These are phyloP conservation scores for Danaus plexippus DNA, from an alignment of 1,140 invertebrate species.

Conservation along the genomic window DNA sequence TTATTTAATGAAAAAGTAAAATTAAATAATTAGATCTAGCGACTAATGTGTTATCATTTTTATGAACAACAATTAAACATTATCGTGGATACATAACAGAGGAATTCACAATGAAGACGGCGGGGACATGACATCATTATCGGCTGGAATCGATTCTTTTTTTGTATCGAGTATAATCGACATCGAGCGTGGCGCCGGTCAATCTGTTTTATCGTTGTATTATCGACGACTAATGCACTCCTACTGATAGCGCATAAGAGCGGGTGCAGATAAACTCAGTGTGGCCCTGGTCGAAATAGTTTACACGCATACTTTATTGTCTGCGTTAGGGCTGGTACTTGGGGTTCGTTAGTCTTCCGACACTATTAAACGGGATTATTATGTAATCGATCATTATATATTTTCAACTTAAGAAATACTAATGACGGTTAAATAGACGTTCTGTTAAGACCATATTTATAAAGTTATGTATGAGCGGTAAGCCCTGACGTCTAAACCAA, in stretches of 20 bases:
- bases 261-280: slow-evolving; percentile 65
- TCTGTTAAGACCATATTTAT: background rate
- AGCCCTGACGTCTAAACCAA: no score
- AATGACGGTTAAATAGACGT: no score
- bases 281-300: slow-evolving; percentile 70
- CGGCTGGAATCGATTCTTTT: slow-evolving; percentile 60
- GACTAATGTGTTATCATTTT: no score
- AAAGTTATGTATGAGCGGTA: background rate
- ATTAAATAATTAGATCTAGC: no score
- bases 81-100: slow-evolving; percentile 35
- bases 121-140: slow-evolving; percentile 65
- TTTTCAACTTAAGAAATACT: no score
- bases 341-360: no score
- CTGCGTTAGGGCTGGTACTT: slow-evolving; percentile 35
- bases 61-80: no score
- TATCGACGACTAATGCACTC: slow-evolving; percentile 70
- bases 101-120: slow-evolving; percentile 65
- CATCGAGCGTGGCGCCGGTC: slow-evolving; percentile 62
- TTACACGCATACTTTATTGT: slow-evolving; percentile 66
- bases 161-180: slow-evolving; percentile 62
- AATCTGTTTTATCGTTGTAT: slow-evolving; percentile 64
- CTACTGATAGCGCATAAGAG: slow-evolving; percentile 62
- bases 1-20: no score
- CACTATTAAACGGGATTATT: background rate
- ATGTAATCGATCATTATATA: no score